Evolutionary conservation across 30 jellyfish, hydroid and myxozoan species (phyloP).

Genomic region (Turritopsis dohrnii): DNA sequence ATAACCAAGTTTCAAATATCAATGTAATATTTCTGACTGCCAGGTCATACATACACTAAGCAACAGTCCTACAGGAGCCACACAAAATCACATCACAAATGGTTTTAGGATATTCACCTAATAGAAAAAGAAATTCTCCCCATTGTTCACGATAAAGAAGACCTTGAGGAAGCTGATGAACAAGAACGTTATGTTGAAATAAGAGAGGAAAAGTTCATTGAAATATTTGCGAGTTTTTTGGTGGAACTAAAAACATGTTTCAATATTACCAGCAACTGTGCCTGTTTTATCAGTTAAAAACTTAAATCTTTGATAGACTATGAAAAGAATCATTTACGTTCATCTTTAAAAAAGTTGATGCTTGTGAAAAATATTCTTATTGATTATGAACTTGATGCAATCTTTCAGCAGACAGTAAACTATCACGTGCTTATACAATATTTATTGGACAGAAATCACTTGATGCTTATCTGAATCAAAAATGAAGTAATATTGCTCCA

Average conservation of each 20-base stretch:
- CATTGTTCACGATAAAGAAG: neutral
- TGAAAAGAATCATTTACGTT: neutral
- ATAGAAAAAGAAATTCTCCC: neutral
- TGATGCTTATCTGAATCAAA: slow-evolving; percentile 1
- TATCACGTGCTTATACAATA: neutral
- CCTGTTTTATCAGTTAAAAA: neutral
- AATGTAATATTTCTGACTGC: too few relatives aligned
- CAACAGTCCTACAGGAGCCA: too few relatives aligned
- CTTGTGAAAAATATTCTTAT: neutral
- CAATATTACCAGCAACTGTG: neutral
- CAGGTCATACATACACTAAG: too few relatives aligned
- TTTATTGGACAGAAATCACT: neutral
- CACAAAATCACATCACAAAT: too few relatives aligned
- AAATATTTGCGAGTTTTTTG: neutral
- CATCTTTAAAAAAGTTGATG: neutral
- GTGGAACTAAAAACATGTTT: neutral
- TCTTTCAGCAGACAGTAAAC: neutral
- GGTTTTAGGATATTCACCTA: too few relatives aligned
- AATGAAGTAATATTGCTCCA: neutral
- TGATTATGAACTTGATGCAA: neutral
- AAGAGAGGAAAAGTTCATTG: neutral
- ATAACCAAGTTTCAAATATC: too few relatives aligned
- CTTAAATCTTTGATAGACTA: neutral
- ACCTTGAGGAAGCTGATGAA: neutral
- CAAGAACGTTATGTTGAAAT: neutral